Base-by-base conservation (phyloP, 2,888 invertebrate species). In the Macrophya annulata region DNA sequence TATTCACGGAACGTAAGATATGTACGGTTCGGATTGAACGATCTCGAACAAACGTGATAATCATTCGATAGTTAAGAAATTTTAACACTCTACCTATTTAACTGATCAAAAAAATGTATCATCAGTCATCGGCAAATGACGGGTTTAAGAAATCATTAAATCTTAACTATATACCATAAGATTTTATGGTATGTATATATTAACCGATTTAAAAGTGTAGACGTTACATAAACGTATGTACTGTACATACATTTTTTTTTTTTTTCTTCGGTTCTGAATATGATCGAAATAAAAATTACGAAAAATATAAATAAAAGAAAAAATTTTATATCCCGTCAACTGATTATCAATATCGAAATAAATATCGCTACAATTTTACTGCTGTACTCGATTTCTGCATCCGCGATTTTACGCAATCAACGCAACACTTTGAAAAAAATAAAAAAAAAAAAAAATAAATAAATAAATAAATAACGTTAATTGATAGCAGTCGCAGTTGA, bases 401-500 rank as follows among this genome's bases (percentile, higher is more conserved):
- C 48, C 48, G 55, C 8, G 37, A 37, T 68, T 68, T 55, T 68
- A 8, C 62, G 62, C 25, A 68, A 37, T 37, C 6, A 17, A 37
- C 31, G 17, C 68, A 17, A 62, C 17, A 17, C 31, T 15, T 17
- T 37, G 37, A 68, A 4, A 68, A 17, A 4, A 62, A 62, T 15
- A n/a, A n/a, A n/a, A n/a, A n/a, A n/a, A n/a, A n/a, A n/a, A n/a
- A n/a, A n/a, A 68, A 4, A 68, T 6, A 4, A 62, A 62, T 15
- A 31, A 31, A 3, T 31, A 31, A 31, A 31, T 31, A 31, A 45
- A 77, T 77, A 43, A 25, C 15, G 8, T 51, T 31, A 77, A 77
- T 77, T 51, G 31, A 48, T 76, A 12, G 10, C 71, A 25, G 76
- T 76, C 76, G 48, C 76, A 76, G 43, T 76, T 25, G 8, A 76